Percentiles rank a stretch among this genome's conserved stretches.
These are phyloP conservation scores for Platysternon megacephalum DNA, from an alignment of 2,113 vertebrate genomes.

Conservation along the genomic window DNA sequence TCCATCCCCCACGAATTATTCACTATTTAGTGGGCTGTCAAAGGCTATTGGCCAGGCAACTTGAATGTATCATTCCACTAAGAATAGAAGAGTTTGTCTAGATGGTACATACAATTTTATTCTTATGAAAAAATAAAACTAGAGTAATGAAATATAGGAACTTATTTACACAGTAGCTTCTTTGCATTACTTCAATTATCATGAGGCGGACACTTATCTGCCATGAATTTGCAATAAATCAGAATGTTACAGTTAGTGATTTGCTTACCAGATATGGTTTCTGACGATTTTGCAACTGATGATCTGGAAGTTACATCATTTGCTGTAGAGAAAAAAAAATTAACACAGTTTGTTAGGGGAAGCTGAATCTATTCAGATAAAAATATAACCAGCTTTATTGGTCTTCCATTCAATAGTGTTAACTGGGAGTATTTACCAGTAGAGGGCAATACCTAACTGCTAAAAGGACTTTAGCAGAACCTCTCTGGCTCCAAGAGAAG, in stretches of 20 bases:
- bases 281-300: not conserved
- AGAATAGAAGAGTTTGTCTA: not conserved
- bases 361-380: not conserved
- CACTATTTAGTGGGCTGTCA: not conserved
- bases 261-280: slow-evolving; percentile 52
- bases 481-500: not conserved
- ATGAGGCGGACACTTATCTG: not conserved
- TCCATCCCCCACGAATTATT: not conserved
- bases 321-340: slow-evolving; percentile 42
- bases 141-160: not conserved
- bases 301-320: slow-evolving; percentile 41
- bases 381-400: not conserved
- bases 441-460: slow-evolving; percentile 48
- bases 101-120: not conserved
- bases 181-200: not conserved
- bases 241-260: not conserved
- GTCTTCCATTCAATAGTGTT: not conserved
- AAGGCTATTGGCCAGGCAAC: not conserved
- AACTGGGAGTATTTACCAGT: slow-evolving; percentile 38
- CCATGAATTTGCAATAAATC: not conserved
- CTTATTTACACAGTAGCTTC: not conserved
- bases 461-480: not conserved
- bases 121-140: not conserved
- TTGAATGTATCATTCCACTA: not conserved
- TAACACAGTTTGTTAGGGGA: not conserved